Conservation (phyloP, 2,888 invertebrate genomes). For the Lasioglossum oenotherae region DNA sequence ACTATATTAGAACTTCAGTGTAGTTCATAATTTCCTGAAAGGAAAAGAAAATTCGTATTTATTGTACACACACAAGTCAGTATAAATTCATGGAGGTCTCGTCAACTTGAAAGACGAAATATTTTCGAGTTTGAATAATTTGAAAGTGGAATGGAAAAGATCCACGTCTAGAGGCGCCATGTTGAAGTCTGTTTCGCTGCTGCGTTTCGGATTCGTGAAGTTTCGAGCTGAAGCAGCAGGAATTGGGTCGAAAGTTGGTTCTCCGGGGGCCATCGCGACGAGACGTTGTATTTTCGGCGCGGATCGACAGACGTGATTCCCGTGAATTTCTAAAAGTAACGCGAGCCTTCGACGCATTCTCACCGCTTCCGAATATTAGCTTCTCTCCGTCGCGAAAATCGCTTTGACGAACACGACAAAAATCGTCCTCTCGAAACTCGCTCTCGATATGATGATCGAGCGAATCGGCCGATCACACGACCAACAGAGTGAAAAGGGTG, state of each 20-base stretch:
- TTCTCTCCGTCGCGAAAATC: neutral
- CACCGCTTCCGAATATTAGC: conserved; percentile 36
- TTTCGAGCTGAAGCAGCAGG: conserved; percentile 39
- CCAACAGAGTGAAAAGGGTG: neutral
- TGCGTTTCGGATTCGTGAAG: neutral
- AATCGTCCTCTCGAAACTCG: neutral
- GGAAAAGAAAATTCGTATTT: neutral
- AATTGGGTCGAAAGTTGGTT: conserved; percentile 65
- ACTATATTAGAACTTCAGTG: no score
- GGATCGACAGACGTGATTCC: conserved; percentile 69
- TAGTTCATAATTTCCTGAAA: neutral
- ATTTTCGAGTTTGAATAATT: neutral
- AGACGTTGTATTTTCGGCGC: conserved; percentile 66
- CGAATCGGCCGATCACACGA: conserved; percentile 40
- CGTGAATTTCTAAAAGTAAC: conserved; percentile 71
- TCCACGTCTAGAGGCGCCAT: neutral
- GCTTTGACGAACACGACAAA: neutral
- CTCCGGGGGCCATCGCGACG: conserved; percentile 41
- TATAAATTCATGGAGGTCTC: neutral
- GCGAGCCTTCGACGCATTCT: conserved; percentile 57
- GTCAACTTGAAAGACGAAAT: neutral
- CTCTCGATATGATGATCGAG: neutral
- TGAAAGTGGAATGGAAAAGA: neutral
- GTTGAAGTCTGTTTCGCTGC: neutral
- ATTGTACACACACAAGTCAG: no score